Base-by-base conservation (phyloP, 2,888 invertebrate species). In the Sycophila texana region DNA sequence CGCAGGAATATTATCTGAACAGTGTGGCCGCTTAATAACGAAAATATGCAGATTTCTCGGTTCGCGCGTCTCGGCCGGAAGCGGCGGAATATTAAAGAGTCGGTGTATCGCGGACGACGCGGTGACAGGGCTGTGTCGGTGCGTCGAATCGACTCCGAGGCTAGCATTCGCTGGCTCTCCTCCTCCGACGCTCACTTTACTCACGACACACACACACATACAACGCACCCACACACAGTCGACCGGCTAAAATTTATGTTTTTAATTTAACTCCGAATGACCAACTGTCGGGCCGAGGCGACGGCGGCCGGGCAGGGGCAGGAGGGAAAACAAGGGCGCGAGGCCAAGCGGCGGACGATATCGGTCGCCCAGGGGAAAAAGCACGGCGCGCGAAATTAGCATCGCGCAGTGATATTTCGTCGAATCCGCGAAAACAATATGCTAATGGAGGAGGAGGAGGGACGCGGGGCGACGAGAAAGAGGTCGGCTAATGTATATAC, bases 251-350 rank as follows among this genome's bases (percentile, higher is more conserved):
- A 89, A 89, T 89, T 89, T 89, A 89, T 88, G 89, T 89, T 89
- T 89, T 89, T 89, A 89, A 89, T 89, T 89, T 89, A 88, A 88
- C 88, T 87, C 87, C 85, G 87, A 88, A 88, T 89, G 88, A 89
- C 88, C 88, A 88, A 88, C 87, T 86, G 89, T 89, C 88, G 86
- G 83, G 87, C 82, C 81, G 77, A 79, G 22, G 39, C 30, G 74
- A n/a, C 53, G 53, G 53, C 53, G 63, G 63, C 18, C 63, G 30
- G 67, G 53, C 67, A 66, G 65, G 49, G 66, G 26, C 18, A 4
- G 39, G 61, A 57, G 47, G 49, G 55, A 76, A 65, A 68, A 53
- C 30, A 53, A 61, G 75, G 73, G 73, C 63, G 63, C 30, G 73
- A 58, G 58, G 71, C 49, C 65, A 57, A 39, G 70, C 66, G 47